Conservation (phyloP, 1,140 invertebrate genomes). For the Luehdorfia chinensis region DNA sequence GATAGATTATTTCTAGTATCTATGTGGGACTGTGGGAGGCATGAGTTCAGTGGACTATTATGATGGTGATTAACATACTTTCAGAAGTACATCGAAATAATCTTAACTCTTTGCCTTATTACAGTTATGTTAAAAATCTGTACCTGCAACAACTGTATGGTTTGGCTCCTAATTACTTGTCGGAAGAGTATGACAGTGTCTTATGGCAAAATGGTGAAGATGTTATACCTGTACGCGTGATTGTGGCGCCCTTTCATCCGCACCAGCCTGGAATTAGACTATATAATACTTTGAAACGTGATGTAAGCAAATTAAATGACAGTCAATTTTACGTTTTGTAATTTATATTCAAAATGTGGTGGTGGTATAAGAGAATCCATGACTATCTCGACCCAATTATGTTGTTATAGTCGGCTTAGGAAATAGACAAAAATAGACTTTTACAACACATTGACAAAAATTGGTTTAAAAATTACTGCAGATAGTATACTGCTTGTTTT, state of each 20-base stretch:
- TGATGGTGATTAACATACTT: too few relatives aligned
- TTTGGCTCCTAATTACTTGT: slow-evolving; percentile 88
- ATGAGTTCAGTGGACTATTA: too few relatives aligned
- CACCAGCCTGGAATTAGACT: slow-evolving; percentile 82
- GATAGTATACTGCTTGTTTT: too few relatives aligned
- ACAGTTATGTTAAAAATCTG: slow-evolving; percentile 84
- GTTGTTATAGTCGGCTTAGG: too few relatives aligned
- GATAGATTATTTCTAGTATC: too few relatives aligned
- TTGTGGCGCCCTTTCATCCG: slow-evolving; percentile 84
- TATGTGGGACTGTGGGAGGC: too few relatives aligned
- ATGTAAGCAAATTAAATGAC: slow-evolving; percentile 63
- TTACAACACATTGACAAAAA: too few relatives aligned
- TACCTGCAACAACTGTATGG: slow-evolving; percentile 87
- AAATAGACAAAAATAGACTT: too few relatives aligned
- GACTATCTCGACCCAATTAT: too few relatives aligned
- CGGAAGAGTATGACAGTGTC: slow-evolving; percentile 84
- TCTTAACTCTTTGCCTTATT: too few relatives aligned
- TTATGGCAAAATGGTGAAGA: slow-evolving; percentile 78
- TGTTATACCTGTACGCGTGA: slow-evolving; percentile 78
- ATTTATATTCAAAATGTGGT: background rate
- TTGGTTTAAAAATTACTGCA: too few relatives aligned
- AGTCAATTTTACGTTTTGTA: background rate
- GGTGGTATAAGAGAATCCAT: background rate
- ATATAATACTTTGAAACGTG: slow-evolving; percentile 78
- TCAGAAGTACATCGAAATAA: too few relatives aligned